Base-by-base conservation (phyloP, 2,797 vertebrate species). In the Cheirogaleus major region DNA sequence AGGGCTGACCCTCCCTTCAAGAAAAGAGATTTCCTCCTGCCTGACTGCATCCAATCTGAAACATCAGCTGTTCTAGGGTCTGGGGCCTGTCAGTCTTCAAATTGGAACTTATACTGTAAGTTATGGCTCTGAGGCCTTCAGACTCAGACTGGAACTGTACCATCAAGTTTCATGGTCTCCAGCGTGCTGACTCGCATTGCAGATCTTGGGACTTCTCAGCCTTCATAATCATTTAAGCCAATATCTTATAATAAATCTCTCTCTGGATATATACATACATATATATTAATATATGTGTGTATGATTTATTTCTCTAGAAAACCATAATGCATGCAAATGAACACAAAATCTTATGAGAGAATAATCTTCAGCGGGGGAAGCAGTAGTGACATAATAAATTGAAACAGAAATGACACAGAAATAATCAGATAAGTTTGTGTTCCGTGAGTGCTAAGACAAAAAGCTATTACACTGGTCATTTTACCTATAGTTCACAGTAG, bases 81-180 rank as follows among this genome's bases (percentile, higher is more conserved):
- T 86, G 45, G 43, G 59, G 7, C 8, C 20, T 10, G 4, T 18
- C 11, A 43, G 30, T 2, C 32, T 63, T 76, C 61, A 43, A 1
- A 41, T 1, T 9, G 2, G 35, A 55, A 38, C 22, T 35, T 4
- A 55, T 1, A 30, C 6, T 5, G 12, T 35, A 38, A 38, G 9
- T 35, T 48, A 0, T 13, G 13, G 11, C 48, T 25, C 22, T 89
- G 20, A 63, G 76, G n/a, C 1, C 25, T 63, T 87, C 30, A 52
- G 12, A 81, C 14, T 83, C 18, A 35, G 27, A 22, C 20, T 80
- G 5, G 10, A 91, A 41, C 17, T 57, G 7, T 2, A 23, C 25
- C 12, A 9, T 11, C n/a, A 5, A n/a, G 15, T 50, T 1, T 23
- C 2, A 14, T 9, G 10, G 4, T 72, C 15, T n/a, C 3, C 1